Base-by-base conservation (phyloP, 2,888 invertebrate genomes). In the Melikaiella ostensackeni region DNA sequence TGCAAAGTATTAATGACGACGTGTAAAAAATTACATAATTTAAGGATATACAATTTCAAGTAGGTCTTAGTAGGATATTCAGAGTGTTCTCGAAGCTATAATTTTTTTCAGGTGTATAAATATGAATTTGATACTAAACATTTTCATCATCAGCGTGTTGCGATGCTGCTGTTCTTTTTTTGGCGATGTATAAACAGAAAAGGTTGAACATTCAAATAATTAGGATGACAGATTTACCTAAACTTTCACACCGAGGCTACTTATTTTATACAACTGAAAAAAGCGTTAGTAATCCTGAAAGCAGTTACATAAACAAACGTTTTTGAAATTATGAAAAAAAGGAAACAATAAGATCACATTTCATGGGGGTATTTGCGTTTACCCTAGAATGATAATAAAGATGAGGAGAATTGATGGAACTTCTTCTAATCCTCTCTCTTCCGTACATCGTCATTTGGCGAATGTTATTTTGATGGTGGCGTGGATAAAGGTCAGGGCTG, bases 381-480 rank as follows among this genome's bases (percentile, higher is more conserved):
- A 91, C 91, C 91, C 90, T 91, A 83, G 89, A 90, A 87, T 88
- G 88, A 78, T 89, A 90, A 87, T 89, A 89, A 79, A 85, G 89
- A 74, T 89, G 88, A 27, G 89, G 82, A 35, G 91, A 90, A 59
- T 89, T 88, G 79, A 89, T 81, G 30, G 90, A 91, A 81, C 89
- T 90, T 81, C 89, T 83, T 80, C 90, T 80, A 4, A 87, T 88
- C 73, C 87, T 86, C 77, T 88, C 87, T 73, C 84, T 81, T 13
- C 77, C 75, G 73, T 73, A 77, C 80, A 80, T 75, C 66, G 79
- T 62, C 57, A 84, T 73, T 66, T 81, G 80, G 11, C 75, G 27
- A 61, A 59, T 63, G 57, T 63, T 35, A 35, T 76, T 79, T 59
- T 80, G 80, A 21, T 79, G 79, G 19, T 79, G 79, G 21, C 78